Evolutionary conservation across 2,113 vertebrate genomes (phyloP), one percentile per base, ranked within the genome.

Genomic region (Grantiella picta): DNA sequence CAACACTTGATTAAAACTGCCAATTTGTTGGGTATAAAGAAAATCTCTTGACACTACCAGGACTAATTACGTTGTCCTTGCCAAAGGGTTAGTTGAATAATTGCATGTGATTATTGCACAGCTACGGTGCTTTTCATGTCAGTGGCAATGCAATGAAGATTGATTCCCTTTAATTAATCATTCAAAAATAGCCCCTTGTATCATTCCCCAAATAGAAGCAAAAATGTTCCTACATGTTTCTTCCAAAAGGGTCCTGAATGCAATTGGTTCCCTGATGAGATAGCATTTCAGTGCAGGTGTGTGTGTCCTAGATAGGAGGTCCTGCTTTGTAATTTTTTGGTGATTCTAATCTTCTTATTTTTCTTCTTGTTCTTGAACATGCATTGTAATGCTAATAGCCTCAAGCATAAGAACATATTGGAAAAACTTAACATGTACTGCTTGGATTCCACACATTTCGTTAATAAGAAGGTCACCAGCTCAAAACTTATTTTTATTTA

Each of bases 131-230:
- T 98, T 98, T 98, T 97, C 97, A 98, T 96, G 94, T 97, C 97
- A 97, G 92, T 96, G 86, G 97, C 96, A 98, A 96, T 92, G 97
- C 97, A 98, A 98, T 97, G 97, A 98, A 98, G 98, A 98, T 98
- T 98, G 97, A 98, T 98, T 98, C 96, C 86, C 94, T 98, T 98
- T 98, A 98, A 98, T 98, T 98, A 98, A 98, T 98, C 98, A 98
- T 98, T 97, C 93, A 97, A 81, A 98, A 98, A 97, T 97, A 98
- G 96, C 90, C 92, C 83, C 93, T 96, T 10, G 6, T 97, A 97
- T 97, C 89, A 92, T 91, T 97, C 72, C 95, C 98, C 89, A 96
- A 96, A 97, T 89, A 97, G 87, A 45, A 98, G 76, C n/a, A 95
- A 97, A 95, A 82, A 93, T 95, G 90, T 97, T 97, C 83, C 94